Percentiles rank a stretch among this genome's conserved stretches.
These are phyloP conservation scores for Caracal caracal DNA, from an alignment of 2,113 vertebrate genomes.

Conservation along the genomic window DNA sequence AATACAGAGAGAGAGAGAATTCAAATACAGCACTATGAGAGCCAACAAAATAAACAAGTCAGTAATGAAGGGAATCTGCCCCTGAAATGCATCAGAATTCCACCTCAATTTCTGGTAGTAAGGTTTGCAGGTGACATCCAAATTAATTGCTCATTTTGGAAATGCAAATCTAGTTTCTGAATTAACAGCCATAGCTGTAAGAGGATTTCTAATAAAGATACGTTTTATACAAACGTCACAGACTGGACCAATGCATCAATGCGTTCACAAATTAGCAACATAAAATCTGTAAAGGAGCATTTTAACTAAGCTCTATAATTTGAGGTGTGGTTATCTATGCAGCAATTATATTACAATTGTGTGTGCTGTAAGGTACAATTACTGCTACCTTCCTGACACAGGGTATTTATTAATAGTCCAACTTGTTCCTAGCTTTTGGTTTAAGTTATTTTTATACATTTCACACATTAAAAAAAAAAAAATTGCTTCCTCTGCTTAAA, in stretches of 20 bases:
- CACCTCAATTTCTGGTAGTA: background rate
- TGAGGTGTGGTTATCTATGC: background rate
- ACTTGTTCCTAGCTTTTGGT: conserved; percentile 31
- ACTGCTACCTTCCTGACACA: conserved; percentile 11
- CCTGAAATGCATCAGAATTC: background rate
- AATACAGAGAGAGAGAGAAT: background rate
- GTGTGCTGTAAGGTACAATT: background rate
- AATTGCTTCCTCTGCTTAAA: conserved; percentile 56
- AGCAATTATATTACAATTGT: conserved; percentile 4
- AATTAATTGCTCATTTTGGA: background rate
- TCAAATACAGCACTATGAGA: background rate
- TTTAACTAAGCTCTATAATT: background rate
- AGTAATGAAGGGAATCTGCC: background rate
- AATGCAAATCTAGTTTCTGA: background rate
- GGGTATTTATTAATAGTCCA: conserved; percentile 62
- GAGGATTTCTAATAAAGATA: conserved; percentile 28
- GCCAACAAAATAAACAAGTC: background rate
- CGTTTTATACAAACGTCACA: background rate
- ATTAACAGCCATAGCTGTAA: background rate
- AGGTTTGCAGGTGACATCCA: background rate
- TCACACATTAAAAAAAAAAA: conserved; percentile 47
- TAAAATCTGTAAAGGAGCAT: background rate
- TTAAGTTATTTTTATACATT: conserved; percentile 66
- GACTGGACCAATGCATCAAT: background rate
- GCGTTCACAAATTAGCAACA: conserved; percentile 6